Base-by-base conservation (phyloP, 2,888 invertebrate genomes). In the Archips xylosteana region DNA sequence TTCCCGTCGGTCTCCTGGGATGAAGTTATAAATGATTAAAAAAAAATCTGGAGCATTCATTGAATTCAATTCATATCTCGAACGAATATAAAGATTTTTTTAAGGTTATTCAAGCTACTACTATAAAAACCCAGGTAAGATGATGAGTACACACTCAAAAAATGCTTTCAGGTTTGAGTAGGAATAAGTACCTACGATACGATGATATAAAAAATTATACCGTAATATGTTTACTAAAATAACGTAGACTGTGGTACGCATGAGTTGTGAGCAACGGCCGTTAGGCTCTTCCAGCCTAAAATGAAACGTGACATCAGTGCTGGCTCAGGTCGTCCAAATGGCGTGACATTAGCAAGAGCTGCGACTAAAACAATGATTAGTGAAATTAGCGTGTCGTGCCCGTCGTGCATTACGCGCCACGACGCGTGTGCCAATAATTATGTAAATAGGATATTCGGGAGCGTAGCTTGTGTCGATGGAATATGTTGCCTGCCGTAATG, bases 381-480 rank as follows among this genome's bases (percentile, higher is more conserved):
- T 82, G 82, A 82, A 87, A 87, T 86, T 79, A 81, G 80, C 76
- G 72, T 77, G 80, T 79, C 77, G 81, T 76, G 75, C 76, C 78
- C 74, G 74, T 74, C 70, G 77, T 69, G 79, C 78, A 79, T 81
- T 83, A 82, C 80, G 78, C 77, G 75, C 78, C 76, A 65, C 75
- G 59, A 39, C 69, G 59, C 82, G 82, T 84, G 78, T 85, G 81
- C 83, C 85, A 84, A 85, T 87, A 86, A 88, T 89, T 90, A 89
- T 89, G 89, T 83, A 89, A 90, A 90, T 89, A 81, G 81, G 82
- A 80, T 84, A 81, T 81, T 82, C 81, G 78, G 82, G 76, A 80
- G 82, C 81, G 78, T 71, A 75, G 80, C 79, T 78, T 76, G 75
- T 79, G 80, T 82, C 83, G 84, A 85, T 87, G 83, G 82, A 83